Evolutionary conservation across 2,797 vertebrate species (phyloP).

Genomic region (Anguilla anguilla): DNA sequence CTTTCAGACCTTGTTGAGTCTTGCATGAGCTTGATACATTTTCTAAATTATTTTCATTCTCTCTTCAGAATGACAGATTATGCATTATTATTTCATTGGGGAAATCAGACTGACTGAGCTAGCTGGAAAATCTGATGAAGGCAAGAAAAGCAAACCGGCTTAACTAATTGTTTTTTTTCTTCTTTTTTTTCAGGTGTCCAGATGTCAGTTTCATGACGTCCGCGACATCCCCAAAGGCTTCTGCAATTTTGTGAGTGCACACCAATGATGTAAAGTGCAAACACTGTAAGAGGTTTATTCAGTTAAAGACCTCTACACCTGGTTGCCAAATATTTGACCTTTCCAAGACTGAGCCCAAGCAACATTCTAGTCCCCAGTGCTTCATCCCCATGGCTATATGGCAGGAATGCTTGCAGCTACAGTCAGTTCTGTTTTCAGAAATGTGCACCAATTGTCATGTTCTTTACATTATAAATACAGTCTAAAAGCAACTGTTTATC

Average conservation of each 20-base stretch:
- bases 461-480: background rate
- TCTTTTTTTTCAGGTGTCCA: background rate
- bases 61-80: background rate
- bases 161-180: background rate
- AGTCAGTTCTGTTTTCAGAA: background rate
- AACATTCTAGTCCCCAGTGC: background rate
- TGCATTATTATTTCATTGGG: background rate
- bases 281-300: background rate
- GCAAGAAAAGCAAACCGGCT: background rate
- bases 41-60: background rate
- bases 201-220: background rate
- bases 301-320: background rate
- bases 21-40: background rate
- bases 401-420: background rate
- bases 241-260: background rate
- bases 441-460: background rate
- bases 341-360: background rate
- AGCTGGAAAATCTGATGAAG: background rate
- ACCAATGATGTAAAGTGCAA: background rate
- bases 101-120: background rate
- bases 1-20: background rate
- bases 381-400: background rate
- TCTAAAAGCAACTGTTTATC: background rate
- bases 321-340: background rate
- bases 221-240: background rate